phyloP scores from a whole-genome alignment of 2,888 invertebrate genomes.

The Platyscelio sp. region DNA sequence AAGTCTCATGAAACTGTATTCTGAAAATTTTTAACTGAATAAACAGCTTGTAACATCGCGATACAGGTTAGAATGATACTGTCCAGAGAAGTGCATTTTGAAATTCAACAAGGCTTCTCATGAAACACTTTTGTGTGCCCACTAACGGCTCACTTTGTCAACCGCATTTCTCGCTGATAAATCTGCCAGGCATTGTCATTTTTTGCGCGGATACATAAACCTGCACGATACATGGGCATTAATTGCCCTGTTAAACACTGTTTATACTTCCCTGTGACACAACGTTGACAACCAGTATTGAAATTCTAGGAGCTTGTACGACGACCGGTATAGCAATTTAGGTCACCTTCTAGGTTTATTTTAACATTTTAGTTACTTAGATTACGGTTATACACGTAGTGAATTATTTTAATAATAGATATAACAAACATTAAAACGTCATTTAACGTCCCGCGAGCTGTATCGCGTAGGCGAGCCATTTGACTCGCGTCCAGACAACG shows the following conservation, averaged over 20 bases:
- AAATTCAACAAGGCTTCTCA: too few species aligned
- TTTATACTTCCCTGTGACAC: slow-evolving; percentile 44
- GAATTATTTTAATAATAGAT: slow-evolving; percentile 65
- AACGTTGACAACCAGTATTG: slow-evolving; percentile 43
- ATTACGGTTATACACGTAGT: slow-evolving; percentile 20
- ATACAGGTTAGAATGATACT: too few species aligned
- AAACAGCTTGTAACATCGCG: too few species aligned
- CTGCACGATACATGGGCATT: not conserved
- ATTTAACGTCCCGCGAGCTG: slow-evolving; percentile 23
- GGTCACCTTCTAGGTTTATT: slow-evolving; percentile 73
- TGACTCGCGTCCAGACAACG: slow-evolving; percentile 40
- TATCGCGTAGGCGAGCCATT: slow-evolving; percentile 54
- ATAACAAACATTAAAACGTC: slow-evolving; percentile 58
- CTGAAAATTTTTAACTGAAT: too few species aligned
- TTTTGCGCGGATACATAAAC: not conserved
- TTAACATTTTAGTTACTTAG: slow-evolving; percentile 62
- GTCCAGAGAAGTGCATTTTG: too few species aligned
- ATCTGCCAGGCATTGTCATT: not conserved
- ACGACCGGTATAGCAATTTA: slow-evolving; percentile 70
- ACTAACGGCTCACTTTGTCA: too few species aligned
- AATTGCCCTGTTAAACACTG: slow-evolving; percentile 36
- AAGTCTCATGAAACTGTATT: too few species aligned
- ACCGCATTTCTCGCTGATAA: too few species aligned
- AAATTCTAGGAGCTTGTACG: slow-evolving; percentile 23
- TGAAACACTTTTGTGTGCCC: too few species aligned